These are phyloP conservation scores for Festucalex cinctus DNA, from an alignment of 2,113 vertebrate genomes.

Conservation along the genomic window DNA sequence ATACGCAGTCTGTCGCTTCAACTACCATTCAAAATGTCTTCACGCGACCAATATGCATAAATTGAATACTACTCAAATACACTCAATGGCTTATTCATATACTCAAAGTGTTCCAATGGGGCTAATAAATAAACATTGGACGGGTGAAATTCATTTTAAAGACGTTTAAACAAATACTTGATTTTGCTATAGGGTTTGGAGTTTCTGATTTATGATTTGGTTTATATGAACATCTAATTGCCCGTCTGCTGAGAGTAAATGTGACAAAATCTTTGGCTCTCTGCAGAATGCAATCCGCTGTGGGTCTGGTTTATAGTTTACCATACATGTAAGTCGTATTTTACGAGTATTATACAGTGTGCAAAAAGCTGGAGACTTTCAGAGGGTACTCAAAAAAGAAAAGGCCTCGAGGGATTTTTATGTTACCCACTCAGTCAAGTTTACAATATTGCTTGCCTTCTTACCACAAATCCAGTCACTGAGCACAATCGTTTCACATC, in stretches of 20 bases:
- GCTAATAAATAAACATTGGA: not conserved
- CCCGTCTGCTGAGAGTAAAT: not conserved
- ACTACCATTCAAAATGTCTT: not conserved
- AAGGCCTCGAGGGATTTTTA: conserved; percentile 31
- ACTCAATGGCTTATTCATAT: not conserved
- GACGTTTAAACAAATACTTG: not conserved
- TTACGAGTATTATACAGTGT: not conserved
- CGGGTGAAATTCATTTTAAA: not conserved
- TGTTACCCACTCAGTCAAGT: conserved; percentile 46
- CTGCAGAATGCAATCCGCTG: not conserved
- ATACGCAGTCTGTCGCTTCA: not conserved
- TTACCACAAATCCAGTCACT: conserved; percentile 12
- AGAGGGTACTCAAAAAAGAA: conserved; percentile 14
- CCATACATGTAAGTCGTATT: not conserved
- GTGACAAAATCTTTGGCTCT: not conserved
- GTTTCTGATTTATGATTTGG: not conserved
- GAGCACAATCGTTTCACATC: not conserved
- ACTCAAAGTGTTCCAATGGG: not conserved
- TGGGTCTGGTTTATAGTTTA: not conserved
- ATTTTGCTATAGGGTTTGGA: not conserved
- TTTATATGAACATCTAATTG: not conserved
- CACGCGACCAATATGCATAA: not conserved
- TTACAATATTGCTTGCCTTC: conserved; percentile 29
- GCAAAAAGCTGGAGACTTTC: not conserved
- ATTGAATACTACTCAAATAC: not conserved